Evolutionary conservation across 2,888 invertebrate genomes (phyloP), one percentile per base, ranked within the genome.

Genomic region (Eretmocerus hayati): DNA sequence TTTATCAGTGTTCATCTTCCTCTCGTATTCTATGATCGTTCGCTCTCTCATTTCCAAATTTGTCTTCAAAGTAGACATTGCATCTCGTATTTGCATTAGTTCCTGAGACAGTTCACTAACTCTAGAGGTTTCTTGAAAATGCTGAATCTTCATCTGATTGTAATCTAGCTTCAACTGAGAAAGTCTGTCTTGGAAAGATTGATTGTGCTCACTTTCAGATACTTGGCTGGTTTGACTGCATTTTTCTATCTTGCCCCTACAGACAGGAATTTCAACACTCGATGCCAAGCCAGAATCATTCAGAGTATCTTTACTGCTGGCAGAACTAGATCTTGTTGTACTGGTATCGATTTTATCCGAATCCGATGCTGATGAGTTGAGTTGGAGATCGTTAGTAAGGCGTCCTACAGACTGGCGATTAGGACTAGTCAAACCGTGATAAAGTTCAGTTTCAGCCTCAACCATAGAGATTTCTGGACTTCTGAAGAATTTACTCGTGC

Each of bases 221-320:
- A 40, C 23, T 9, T 57, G 35, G 20, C 42, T 50, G 1, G 54
- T 56, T 21, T 59, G 60, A 43, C 46, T 51, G 5, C 39, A 52
- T 51, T 57, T 60, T 46, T 38, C 50, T 21, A 42, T 49, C 38
- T 53, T 55, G 15, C 41, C 33, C 22, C 40, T 41, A 8, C 37
- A 45, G 46, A 8, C 21, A 6, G 11, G 20, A 33, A 46, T 54
- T 2, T 41, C 49, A 6, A 46, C 32, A 11, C 46, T 52, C 6
- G 55, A 56, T 1, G 53, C 56, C 16, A 66, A 58, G 23, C 68
- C 69, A 0, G 69, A 69, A 52, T 69, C 68, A 19, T 66, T 58
- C n/a, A n/a, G n/a, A n/a, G n/a, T n/a, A n/a, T n/a, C n/a, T 33
- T 58, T 63, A n/a, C 51, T 56, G 16, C 56, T 59, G 2, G 33